Evolutionary conservation across 2,113 vertebrate genomes (phyloP), one percentile per base, ranked within the genome.

Genomic region (Trachemys scripta): DNA sequence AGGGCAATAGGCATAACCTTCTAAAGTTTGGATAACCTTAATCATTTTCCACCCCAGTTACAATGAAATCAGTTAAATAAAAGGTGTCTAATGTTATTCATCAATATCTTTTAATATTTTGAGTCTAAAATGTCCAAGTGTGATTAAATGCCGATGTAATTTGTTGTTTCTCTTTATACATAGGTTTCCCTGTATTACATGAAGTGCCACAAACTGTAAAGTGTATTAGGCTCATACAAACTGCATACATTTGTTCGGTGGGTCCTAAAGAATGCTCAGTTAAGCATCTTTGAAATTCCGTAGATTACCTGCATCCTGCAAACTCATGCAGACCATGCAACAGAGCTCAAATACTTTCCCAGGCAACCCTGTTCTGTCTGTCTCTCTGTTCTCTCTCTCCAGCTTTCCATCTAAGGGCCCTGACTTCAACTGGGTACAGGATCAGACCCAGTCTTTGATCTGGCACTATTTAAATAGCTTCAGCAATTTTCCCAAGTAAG

Each of bases 371-470:
- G 50, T 82, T 88, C 72, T 84, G 49, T 95, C 87, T 97, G 80
- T 80, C 75, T 78, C 42, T 78, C 10, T 78, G 11, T 47, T 78
- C 49, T 93, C 38, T 57, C 78, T 31, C 9, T 82, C 54, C 10
- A 45, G 84, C 3, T 85, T 38, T 83, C 94, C 2, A 10, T 62
- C 49, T 89, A 92, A 95, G 90, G 84, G 90, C 80, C 10, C 24
- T 84, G 76, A 94, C 65, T 95, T 93, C 80, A 94, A 50, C 6
- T 84, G 51, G 92, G 53, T 0, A 0, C 85, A 82, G 92, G 20
- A 94, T 62, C 81, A 95, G 89, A 90, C 88, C n/a, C 86, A 80
- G 65, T 90, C 92, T 96, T 97, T 93, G 87, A 84, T 94, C 81
- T 94, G 49, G 49, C 84, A 84, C 16, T 79, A 24, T 69, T 96